A percentile compares a stretch with the other conserved stretches of the same genome.
Evolutionary conservation across 2,888 invertebrate genomes (phyloP).

Genomic region (Elysia crispata): DNA sequence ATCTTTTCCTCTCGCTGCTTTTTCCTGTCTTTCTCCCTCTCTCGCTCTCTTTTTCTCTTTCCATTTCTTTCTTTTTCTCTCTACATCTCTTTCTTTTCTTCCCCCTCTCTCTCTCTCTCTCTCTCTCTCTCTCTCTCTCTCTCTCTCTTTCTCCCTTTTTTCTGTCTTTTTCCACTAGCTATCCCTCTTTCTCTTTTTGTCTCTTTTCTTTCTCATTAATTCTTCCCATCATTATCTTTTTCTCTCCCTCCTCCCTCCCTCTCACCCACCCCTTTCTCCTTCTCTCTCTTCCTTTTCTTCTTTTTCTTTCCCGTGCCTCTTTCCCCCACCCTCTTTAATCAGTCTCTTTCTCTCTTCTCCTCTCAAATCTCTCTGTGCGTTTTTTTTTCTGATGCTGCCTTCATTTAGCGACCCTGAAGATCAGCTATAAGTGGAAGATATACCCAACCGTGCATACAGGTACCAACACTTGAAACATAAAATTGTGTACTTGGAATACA

Average conservation of each 20-base stretch:
- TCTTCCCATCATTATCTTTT: not conserved
- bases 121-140: not conserved
- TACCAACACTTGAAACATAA: too few species aligned
- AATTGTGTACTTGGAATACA: too few species aligned
- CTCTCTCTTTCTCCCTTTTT: constrained; percentile 16
- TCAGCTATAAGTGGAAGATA: too few species aligned
- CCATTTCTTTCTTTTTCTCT: constrained; percentile 6
- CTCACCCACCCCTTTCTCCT: constrained; percentile 27
- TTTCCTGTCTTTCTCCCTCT: not conserved
- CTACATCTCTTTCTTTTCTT: not conserved
- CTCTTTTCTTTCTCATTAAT: not conserved
- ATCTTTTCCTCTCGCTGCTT: not conserved
- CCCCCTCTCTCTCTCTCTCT: not conserved
- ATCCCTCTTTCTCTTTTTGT: not conserved
- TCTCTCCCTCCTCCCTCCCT: not conserved
- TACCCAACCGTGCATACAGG: too few species aligned
- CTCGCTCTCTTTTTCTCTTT: constrained; percentile 15
- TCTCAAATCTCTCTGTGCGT: too few species aligned
- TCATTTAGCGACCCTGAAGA: too few species aligned
- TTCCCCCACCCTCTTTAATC: not conserved
- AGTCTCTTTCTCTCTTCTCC: too few species aligned
- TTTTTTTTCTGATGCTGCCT: too few species aligned
- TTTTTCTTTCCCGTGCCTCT: constrained; percentile 28
- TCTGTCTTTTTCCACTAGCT: not conserved
- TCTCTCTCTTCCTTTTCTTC: constrained; percentile 37